Evolutionary conservation across 2,113 vertebrate species (phyloP), one percentile per base, ranked within the genome.

Genomic region (Zosterops japonicus): DNA sequence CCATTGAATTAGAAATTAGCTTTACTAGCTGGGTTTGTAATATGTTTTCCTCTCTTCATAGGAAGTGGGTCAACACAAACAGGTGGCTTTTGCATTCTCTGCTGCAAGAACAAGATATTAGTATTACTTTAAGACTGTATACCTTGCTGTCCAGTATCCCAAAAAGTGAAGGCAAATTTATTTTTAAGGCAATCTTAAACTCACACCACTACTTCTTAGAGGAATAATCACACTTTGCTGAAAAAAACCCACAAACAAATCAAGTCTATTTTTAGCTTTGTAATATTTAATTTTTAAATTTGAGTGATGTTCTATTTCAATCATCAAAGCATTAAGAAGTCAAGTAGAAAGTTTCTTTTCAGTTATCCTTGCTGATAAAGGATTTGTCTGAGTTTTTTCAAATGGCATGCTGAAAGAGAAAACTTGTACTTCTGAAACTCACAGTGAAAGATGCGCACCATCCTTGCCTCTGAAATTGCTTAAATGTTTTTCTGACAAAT

Each of bases 381-480:
- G 4, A 0, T n/a, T 88, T 65, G 8, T 42, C n/a, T 85, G 19
- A 7, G 3, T 0, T 46, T 89, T 87, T 87, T 42, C 57, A 0
- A 59, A 79, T 23, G 55, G 20, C 5, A 33, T 71, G 10, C 8
- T 89, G 47, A 53, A 79, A 75, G 23, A 83, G n/a, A 92, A 85
- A 86, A 5, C 17, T 76, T 76, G 36, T 17, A 25, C 6, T 83
- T 88, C 63, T 77, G 78, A 71, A 88, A 49, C 22, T 44, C 8
- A 5, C 17, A 36, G 1, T 79, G 36, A 65, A 83, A 87, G 12
- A 18, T 12, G 41, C 0, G 0, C 6, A 44, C 9, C 24, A 41
- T 82, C 36, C 44, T 72, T 82, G 11, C 39, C 36, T 83, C 68
- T 61, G 46, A 72, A 80, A 88, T 44, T 17, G 14, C 17, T 71